phyloP scores from a whole-genome alignment of 92 coral and sea anemone genomes.

The Epizoanthus fatuus region DNA sequence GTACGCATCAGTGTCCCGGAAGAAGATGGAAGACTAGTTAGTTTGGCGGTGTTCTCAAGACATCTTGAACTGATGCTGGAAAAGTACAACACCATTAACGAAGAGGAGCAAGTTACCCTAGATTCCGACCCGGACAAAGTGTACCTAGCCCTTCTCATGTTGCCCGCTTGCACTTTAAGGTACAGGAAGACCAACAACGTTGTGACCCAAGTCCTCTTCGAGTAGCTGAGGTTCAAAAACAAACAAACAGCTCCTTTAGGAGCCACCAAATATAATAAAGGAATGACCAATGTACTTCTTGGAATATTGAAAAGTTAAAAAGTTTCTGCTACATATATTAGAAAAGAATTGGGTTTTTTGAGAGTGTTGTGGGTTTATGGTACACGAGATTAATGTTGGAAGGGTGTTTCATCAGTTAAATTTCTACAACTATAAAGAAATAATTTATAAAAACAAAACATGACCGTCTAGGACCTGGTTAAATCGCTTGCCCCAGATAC shows the following conservation, averaged over 20 bases:
- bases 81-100: neutral
- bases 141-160: constrained; percentile 3
- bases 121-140: neutral
- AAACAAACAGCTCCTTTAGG: constrained; percentile 78
- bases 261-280: constrained; percentile 73
- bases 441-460: too few species aligned
- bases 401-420: too few species aligned
- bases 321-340: too few species aligned
- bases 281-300: constrained; percentile 9
- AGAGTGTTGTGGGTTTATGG: too few species aligned
- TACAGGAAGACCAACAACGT: constrained; percentile 12
- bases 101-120: neutral
- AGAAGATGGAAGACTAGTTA: neutral
- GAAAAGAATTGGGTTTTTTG: too few species aligned
- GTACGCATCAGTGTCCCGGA: neutral
- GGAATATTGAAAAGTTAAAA: too few species aligned
- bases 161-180: neutral
- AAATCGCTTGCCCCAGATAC: too few species aligned
- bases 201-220: neutral
- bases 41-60: neutral
- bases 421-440: too few species aligned
- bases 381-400: too few species aligned
- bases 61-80: neutral
- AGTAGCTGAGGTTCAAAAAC: too few species aligned
- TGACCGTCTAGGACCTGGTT: too few species aligned